Percentiles rank a stretch among this genome's conserved stretches.
Conservation (phyloP, 2,113 vertebrate species). For the Daubentonia madagascariensis region DNA sequence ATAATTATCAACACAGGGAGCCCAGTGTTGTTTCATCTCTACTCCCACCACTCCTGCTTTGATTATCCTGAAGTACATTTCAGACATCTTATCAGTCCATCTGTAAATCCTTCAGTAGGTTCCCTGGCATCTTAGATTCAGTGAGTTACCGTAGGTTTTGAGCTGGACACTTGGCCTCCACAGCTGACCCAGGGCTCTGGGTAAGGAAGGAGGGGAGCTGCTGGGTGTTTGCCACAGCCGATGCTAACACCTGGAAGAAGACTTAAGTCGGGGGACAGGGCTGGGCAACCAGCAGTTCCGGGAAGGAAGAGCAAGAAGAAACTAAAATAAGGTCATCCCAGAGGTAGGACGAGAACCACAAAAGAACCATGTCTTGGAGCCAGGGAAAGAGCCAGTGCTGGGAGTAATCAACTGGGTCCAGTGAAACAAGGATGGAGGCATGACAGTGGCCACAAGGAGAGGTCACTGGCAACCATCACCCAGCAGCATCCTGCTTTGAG, state of each 20-base stretch:
- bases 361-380: background rate
- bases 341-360: background rate
- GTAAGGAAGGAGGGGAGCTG: background rate
- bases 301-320: background rate
- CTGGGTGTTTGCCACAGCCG: background rate
- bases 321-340: background rate
- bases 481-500: background rate
- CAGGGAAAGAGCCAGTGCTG: background rate
- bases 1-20: background rate
- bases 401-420: fast-evolving
- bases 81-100: background rate
- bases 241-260: background rate
- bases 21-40: background rate
- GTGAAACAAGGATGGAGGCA: background rate
- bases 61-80: background rate
- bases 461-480: background rate
- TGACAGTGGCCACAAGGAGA: background rate
- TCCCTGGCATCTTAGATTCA: background rate
- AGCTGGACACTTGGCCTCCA: background rate
- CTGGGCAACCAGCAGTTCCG: background rate
- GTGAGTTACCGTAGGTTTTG: background rate
- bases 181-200: background rate
- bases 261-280: background rate
- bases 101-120: background rate
- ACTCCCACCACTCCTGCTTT: background rate